Base-by-base conservation (phyloP, 2,888 invertebrate genomes). In the Agrilus biguttatus region DNA sequence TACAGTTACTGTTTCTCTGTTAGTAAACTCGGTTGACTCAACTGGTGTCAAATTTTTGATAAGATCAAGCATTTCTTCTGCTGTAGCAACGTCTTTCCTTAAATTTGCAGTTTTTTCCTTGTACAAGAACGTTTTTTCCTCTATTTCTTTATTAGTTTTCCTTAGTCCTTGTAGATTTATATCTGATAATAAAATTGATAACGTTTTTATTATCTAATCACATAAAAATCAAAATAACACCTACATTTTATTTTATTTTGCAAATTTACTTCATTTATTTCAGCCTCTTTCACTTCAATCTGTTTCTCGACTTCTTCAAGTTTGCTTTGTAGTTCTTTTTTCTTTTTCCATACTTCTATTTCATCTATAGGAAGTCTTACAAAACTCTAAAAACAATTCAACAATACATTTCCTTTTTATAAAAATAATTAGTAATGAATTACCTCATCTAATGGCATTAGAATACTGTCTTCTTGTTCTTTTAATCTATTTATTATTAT, bases 401-500 rank as follows among this genome's bases (percentile, higher is more conserved):
- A 35, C 13, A 4, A 36, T 8, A 36, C 8, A n/a, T 8, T 2
- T 8, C 3, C 8, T 5, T 14, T 2, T 8, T 2, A 36, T 12
- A 36, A 36, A 36, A 36, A 8, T 13, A n/a, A 12, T 3, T 28
- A 13, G 8, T 36, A 13, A 36, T 17, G 10, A 3, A 13, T 8
- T 8, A 14, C 36, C 8, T 36, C 17, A 36, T 17, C 17, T 12
- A 36, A 36, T n/a, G n/a, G 36, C 8, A 28, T 10, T 28, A 28
- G 10, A 28, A 28, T 28, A 10, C 28, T 28, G 28, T 28, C 28
- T 10, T 28, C 28, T 28, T 28, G 28, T 10, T 28, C 28, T 10
- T 28, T 28, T 28, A 47, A 28, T 49, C 60, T 57, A 8, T 55
- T 53, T 21, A 65, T 56, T 5, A 67, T 49, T 23, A 65, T 55